Evolutionary conservation across 2,888 invertebrate species (phyloP).

Genomic region (Axea sp.): DNA sequence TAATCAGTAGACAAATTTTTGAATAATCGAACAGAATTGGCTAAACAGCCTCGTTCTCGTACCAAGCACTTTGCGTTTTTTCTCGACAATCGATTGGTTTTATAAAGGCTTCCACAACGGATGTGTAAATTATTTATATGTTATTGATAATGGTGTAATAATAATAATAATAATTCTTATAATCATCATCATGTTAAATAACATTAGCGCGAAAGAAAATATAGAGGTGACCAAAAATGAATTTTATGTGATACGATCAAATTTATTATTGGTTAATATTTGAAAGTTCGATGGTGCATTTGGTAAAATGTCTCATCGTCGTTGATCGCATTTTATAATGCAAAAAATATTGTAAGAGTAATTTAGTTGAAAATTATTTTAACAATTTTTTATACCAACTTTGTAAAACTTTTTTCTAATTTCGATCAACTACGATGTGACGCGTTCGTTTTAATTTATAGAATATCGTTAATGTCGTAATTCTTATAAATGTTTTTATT

Average conservation of each 20-base stretch:
- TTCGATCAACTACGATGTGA: conserved; percentile 7
- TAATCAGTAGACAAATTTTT: not conserved
- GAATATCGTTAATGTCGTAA: not conserved
- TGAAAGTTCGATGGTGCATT: conserved; percentile 34
- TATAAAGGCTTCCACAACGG: conserved; percentile 56
- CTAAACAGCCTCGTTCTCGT: conserved; percentile 31
- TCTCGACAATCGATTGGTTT: conserved; percentile 28
- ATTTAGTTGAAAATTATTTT: conserved; percentile 7
- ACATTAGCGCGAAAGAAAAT: conserved; percentile 27
- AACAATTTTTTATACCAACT: conserved; percentile 7
- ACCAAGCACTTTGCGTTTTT: conserved; percentile 16
- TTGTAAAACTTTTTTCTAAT: conserved; percentile 7
- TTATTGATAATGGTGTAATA: conserved; percentile 56
- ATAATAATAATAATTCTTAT: conserved; percentile 56
- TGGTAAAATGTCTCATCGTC: conserved; percentile 18
- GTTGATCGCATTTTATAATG: conserved; percentile 2
- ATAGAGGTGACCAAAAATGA: conserved; percentile 42
- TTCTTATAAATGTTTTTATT: not conserved
- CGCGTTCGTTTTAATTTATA: conserved; percentile 6
- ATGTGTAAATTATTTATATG: conserved; percentile 56
- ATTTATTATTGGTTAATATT: conserved; percentile 33
- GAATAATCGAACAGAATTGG: conserved; percentile 1
- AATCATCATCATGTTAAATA: conserved; percentile 54
- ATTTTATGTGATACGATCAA: conserved; percentile 49
- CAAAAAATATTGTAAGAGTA: not conserved